Evolutionary conservation across 30 jellyfish, hydroid and myxozoan species (phyloP), one percentile per base, ranked within the genome.

Genomic region (Turritopsis dohrnii): DNA sequence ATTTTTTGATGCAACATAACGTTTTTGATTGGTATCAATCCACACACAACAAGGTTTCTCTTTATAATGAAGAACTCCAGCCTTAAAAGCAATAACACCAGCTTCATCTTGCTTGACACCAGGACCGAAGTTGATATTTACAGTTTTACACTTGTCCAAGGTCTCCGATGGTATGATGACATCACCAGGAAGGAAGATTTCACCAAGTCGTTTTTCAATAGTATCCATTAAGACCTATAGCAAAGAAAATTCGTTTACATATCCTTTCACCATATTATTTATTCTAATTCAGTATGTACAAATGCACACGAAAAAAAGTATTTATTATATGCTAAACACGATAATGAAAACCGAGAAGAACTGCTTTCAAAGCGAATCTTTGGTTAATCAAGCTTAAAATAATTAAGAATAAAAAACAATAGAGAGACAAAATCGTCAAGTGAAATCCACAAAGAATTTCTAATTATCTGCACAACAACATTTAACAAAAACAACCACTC

Each of bases 151-250:
- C 71, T 54, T 27, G 1, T 26, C 69, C 18, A 52, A 18, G 19
- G 74, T 1, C 52, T 29, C 27, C 1, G 53, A 16, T 19, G 71
- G 71, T 7, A 80, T 21, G 41, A 94, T 74, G 27, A 72, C 29
- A 84, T 94, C 97, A 5, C 99, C 99, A 31, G 99, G 99, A 23
- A 94, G 84, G 24, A 86, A 91, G 18, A 94, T 88, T 72, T 28
- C 52, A 13, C 86, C 89, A 21, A 26, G 21, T 65, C 23, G 52
- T n/a, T 65, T 80, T 16, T 80, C 26, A 4, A 80, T 31, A 13
- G 21, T 65, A 26, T 80, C 87, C 87, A 80, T 80, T 41, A 41
- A 41, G 13, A 41, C 60, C 60, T 41, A 41, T 41, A 41, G 60
- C 60, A 41, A 13, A 41, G 60, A 41, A 41, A 13, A 41, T 41